These are phyloP conservation scores for Siphamia tubifer DNA, from an alignment of 2,113 vertebrate species.

Conservation along the genomic window DNA sequence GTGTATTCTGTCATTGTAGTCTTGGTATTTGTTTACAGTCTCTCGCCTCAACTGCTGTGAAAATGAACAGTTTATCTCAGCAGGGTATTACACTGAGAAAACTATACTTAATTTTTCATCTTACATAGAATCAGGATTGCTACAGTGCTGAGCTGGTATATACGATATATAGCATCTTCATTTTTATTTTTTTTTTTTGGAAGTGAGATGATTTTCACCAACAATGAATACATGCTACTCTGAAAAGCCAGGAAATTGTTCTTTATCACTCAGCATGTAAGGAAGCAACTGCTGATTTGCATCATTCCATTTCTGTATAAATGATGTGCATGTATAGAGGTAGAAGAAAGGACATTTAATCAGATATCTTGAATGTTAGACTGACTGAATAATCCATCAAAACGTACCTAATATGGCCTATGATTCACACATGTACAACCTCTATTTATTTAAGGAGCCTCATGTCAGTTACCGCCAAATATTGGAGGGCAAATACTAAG, in stretches of 20 bases:
- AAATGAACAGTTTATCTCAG: constrained; percentile 20
- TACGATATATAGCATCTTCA: not conserved
- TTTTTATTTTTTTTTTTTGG: too few species aligned
- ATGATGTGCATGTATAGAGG: not conserved
- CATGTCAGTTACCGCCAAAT: too few species aligned
- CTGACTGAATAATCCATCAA: not conserved
- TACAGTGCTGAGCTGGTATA: not conserved
- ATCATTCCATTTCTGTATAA: not conserved
- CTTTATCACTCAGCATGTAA: not conserved
- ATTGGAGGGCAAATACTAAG: too few species aligned
- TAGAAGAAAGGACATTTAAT: not conserved
- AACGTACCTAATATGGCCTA: too few species aligned
- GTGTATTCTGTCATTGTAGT: not conserved
- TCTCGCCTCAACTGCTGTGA: not conserved
- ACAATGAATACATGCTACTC: too few species aligned
- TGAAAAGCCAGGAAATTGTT: not conserved
- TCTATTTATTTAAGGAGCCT: too few species aligned
- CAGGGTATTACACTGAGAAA: constrained; percentile 3
- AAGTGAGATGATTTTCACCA: not conserved
- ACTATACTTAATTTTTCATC: not conserved
- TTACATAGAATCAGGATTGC: not conserved
- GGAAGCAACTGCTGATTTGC: not conserved
- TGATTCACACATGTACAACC: too few species aligned
- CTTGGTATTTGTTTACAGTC: not conserved
- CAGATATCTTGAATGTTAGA: not conserved